Evolutionary conservation across 2,113 vertebrate genomes (phyloP).

Genomic region (Pelecanoides urinatrix): DNA sequence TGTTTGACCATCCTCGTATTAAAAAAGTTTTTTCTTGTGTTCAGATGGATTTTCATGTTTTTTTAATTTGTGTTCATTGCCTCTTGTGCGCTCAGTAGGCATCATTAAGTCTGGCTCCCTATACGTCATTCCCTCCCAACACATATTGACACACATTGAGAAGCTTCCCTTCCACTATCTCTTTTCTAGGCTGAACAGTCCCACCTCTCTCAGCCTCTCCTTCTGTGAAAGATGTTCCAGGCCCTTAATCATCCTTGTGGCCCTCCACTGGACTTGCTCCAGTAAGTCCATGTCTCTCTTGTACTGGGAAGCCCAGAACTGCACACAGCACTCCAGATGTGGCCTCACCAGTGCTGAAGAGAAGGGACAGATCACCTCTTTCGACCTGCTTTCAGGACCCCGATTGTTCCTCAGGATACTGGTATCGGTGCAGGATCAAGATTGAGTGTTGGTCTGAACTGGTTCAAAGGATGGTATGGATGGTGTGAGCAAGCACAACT

Average conservation of each 20-base stretch:
- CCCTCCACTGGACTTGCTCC: not conserved
- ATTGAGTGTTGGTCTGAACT: not conserved
- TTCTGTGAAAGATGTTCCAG: not conserved
- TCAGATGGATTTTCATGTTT: not conserved
- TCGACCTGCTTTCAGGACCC: not conserved
- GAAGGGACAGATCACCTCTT: not conserved
- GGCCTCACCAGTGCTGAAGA: not conserved
- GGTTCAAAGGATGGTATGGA: not conserved
- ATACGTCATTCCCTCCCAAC: not conserved
- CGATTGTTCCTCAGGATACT: not conserved
- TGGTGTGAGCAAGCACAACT: not conserved
- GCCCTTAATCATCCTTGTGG: not conserved
- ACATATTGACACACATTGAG: not conserved
- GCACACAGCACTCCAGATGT: not conserved
- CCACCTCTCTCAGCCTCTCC: not conserved
- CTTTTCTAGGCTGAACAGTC: not conserved
- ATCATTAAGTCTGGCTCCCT: not conserved
- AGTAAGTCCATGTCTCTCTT: not conserved
- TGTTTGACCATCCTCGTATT: not conserved
- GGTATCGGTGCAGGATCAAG: not conserved
- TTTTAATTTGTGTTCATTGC: not conserved
- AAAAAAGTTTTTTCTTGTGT: not conserved
- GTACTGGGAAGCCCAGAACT: not conserved
- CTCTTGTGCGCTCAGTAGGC: not conserved
- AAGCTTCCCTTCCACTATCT: not conserved